Evolutionary conservation across 92 coral and sea anemone genomes (phyloP), one percentile per base, ranked within the genome.

Genomic region (Phymanthus crucifer): DNA sequence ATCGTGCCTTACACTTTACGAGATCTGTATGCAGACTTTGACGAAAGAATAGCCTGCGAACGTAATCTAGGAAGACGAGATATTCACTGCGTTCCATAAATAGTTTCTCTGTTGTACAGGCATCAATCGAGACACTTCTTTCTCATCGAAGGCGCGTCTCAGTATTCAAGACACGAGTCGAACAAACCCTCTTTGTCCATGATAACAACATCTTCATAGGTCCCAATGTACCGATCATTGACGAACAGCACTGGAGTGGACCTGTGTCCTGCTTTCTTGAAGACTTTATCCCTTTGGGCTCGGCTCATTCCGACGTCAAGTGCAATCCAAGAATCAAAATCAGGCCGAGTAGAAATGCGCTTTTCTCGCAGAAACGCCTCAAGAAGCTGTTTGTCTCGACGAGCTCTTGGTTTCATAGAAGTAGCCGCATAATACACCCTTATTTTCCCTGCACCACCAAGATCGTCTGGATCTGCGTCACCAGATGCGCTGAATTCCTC

Each of bases 341-440:
- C 91, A 17, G 89, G 52, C 19, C 87, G 80, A 7, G 81, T 77
- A 13, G 91, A 79, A n/a, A 93, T 78, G 1, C 91, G 92, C 71
- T 96, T 93, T 24, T 87, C 92, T 57, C 56, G 77, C 32, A 96
- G 83, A 61, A 96, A 90, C 81, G 74, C 77, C 67, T 85, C 96
- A 24, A 96, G 87, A 70, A 88, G 82, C 32, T 80, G 84, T 37
- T 88, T 96, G 69, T 96, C 96, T 2, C 87, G 86, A 12, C 87
- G 93, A 29, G 86, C 94, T 64, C 87, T 92, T n/a, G 90, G 79
- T 80, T 84, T 94, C 72, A 87, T 87, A 16, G 96, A 89, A n/a
- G 93, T 88, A 40, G 92, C 94, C 12, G 99, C 91, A 82, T 91
- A 87, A 56, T 93, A 96, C 19, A 96, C 94, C 43, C 94, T 84